phyloP scores from a whole-genome alignment of 2,113 vertebrate genomes.

The Colossoma macropomum region DNA sequence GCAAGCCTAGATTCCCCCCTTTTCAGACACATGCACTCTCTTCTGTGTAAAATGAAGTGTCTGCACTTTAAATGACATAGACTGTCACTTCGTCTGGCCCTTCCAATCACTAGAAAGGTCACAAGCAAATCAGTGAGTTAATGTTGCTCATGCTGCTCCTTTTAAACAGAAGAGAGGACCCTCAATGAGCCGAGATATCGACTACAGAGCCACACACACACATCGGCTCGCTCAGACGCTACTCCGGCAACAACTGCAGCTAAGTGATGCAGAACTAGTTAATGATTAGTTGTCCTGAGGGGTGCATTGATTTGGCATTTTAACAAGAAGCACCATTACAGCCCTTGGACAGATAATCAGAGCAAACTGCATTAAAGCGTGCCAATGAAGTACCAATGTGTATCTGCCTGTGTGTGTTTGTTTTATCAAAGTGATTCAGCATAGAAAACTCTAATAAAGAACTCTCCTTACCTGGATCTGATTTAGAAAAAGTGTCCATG shows the following conservation, averaged over 20 bases:
- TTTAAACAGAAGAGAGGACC: neutral
- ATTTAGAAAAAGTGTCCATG: slow-evolving; percentile 96
- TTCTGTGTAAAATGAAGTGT: neutral
- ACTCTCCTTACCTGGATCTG: slow-evolving; percentile 86
- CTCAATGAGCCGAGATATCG: neutral
- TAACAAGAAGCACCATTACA: neutral
- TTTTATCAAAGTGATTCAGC: neutral
- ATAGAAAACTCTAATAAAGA: neutral
- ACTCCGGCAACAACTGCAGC: neutral
- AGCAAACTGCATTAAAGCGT: neutral
- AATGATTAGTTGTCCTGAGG: slow-evolving; percentile 12
- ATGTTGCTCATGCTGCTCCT: slow-evolving; percentile 13
- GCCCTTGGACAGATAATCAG: neutral
- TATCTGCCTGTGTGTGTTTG: neutral
- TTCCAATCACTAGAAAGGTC: slow-evolving; percentile 18
- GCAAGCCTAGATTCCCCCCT: neutral
- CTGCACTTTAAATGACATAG: slow-evolving; percentile 14
- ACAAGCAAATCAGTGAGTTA: slow-evolving; percentile 17
- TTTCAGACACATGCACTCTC: neutral
- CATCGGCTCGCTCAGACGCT: slow-evolving; percentile 20
- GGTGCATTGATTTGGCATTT: slow-evolving; percentile 13
- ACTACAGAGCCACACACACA: slow-evolving; percentile 19
- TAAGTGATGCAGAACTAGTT: slow-evolving; percentile 11
- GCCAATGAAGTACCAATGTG: neutral
- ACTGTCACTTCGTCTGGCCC: neutral